These are phyloP conservation scores for Cirrhinus molitorella DNA, from an alignment of 2,797 vertebrate genomes.

Conservation along the genomic window DNA sequence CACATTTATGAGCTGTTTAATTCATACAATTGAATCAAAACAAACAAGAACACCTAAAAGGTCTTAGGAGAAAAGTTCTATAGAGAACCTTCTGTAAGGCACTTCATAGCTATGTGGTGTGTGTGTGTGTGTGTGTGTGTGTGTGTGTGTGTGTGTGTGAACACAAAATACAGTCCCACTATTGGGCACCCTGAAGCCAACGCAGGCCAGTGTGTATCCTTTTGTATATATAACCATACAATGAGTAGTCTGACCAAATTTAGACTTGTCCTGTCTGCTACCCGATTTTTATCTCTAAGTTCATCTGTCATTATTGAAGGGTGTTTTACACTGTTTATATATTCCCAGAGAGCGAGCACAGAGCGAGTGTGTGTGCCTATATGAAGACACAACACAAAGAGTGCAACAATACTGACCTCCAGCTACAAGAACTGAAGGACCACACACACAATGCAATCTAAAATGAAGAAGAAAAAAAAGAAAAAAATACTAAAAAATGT, in stretches of 20 bases:
- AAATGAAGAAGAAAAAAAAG: too few species aligned
- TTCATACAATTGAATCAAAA: background rate
- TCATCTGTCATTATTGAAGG: conserved; percentile 34
- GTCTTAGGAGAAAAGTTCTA: too few species aligned
- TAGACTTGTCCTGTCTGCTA: conserved; percentile 16
- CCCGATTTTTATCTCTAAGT: conserved; percentile 1
- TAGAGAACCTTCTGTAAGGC: too few species aligned
- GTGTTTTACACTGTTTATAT: conserved; percentile 30
- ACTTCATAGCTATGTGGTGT: background rate
- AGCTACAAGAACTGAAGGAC: background rate
- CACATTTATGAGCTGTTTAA: too few species aligned
- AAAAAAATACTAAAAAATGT: background rate
- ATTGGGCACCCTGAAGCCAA: background rate
- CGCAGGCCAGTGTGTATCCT: background rate
- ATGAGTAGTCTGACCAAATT: conserved; percentile 11
- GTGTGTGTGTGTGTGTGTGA: conserved; percentile 17
- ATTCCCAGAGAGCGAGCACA: background rate
- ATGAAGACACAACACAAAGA: background rate
- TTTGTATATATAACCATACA: background rate
- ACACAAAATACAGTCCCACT: background rate
- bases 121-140: conserved; percentile 16
- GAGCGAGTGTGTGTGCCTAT: background rate
- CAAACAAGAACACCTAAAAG: background rate
- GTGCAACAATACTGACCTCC: conserved; percentile 12
- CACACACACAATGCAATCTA: background rate